Evolutionary conservation across 2,797 vertebrate species (phyloP).

Genomic region (Tauraco hartlaubi): DNA sequence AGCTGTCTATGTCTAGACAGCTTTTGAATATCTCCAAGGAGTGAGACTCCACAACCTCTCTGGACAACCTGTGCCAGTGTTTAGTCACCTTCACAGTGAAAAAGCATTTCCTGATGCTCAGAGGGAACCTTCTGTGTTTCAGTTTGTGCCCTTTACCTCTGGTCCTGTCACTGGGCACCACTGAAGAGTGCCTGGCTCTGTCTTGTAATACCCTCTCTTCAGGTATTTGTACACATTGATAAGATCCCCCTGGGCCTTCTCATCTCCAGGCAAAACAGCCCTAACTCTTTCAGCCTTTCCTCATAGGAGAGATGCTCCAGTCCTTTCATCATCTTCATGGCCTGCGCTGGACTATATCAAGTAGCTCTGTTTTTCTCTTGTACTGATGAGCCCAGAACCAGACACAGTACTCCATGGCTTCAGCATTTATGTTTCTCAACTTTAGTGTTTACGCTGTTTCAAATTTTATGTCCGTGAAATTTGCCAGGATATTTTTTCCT

Average conservation of each 20-base stretch:
- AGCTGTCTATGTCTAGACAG: accelerated
- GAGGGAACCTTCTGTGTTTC: too few species aligned
- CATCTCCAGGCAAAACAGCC: too few species aligned
- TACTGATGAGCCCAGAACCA: not conserved
- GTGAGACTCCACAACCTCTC: too few species aligned
- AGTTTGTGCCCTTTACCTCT: too few species aligned
- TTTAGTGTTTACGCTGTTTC: not conserved
- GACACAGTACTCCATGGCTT: not conserved
- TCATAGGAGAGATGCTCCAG: not conserved
- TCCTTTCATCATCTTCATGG: not conserved
- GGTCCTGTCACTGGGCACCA: too few species aligned
- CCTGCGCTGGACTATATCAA: not conserved
- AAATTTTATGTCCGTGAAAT: not conserved
- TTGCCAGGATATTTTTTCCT: not conserved
- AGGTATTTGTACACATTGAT: too few species aligned
- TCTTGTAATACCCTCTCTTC: too few species aligned
- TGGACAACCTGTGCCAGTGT: too few species aligned
- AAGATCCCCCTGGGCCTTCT: too few species aligned
- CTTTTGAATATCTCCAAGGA: not conserved
- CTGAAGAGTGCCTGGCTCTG: too few species aligned
- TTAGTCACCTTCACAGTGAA: too few species aligned
- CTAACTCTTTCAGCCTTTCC: not conserved
- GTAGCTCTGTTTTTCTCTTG: not conserved
- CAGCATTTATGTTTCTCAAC: not conserved
- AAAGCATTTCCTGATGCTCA: too few species aligned